Evolutionary conservation across 2,888 invertebrate genomes (phyloP).

Genomic region (Oligia latruncula): DNA sequence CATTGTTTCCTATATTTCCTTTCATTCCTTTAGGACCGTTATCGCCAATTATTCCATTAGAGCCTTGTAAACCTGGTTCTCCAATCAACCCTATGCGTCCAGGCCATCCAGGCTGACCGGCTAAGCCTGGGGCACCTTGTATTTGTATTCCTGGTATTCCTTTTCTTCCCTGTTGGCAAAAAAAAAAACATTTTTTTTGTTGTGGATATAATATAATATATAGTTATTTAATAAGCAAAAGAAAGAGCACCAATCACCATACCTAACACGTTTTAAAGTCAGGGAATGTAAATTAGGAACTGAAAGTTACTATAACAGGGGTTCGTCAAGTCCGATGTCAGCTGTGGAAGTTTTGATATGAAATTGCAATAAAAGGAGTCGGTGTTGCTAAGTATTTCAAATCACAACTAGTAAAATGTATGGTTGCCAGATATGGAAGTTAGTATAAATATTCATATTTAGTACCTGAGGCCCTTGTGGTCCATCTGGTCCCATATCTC

Average conservation of each 20-base stretch:
- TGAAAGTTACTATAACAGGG: not conserved
- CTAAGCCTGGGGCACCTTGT: slow-evolving; percentile 82
- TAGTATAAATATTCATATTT: slow-evolving; percentile 55
- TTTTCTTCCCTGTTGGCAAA: slow-evolving; percentile 81
- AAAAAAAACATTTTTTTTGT: slow-evolving; percentile 6
- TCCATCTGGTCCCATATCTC: slow-evolving; percentile 91
- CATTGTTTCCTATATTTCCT: slow-evolving; percentile 88
- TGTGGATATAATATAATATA: too few relatives aligned
- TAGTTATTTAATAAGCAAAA: not conserved
- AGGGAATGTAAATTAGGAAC: not conserved
- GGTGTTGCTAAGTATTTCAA: not conserved
- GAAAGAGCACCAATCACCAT: not conserved
- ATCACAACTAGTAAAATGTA: not conserved
- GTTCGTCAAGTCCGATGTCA: not conserved
- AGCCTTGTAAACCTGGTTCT: slow-evolving; percentile 85
- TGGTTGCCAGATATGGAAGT: not conserved
- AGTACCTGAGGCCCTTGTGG: slow-evolving; percentile 89
- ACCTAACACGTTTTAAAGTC: not conserved
- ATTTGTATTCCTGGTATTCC: slow-evolving; percentile 71
- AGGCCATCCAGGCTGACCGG: slow-evolving; percentile 93
- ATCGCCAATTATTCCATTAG: slow-evolving; percentile 79
- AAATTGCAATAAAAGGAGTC: not conserved
- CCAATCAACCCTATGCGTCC: slow-evolving; percentile 92
- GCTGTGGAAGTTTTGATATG: not conserved
- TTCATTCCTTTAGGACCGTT: slow-evolving; percentile 88